Evolutionary conservation across 2,888 invertebrate genomes (phyloP).

Genomic region (Lomographa bimaculata): DNA sequence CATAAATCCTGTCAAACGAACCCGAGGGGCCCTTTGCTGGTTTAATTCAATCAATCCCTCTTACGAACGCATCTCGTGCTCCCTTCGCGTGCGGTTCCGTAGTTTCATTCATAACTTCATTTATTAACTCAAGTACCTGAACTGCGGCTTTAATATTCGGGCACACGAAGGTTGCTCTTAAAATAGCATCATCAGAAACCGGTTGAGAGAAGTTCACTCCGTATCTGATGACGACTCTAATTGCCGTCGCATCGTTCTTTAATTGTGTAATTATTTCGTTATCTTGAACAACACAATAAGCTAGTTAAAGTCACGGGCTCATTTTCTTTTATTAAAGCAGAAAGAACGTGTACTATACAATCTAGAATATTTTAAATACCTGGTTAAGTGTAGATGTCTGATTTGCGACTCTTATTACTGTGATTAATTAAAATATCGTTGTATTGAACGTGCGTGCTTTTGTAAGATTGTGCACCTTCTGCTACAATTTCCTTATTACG

Average conservation of each 20-base stretch:
- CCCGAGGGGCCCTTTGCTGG: conserved; percentile 60
- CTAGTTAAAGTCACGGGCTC: conserved; percentile 15
- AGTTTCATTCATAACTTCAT: conserved; percentile 34
- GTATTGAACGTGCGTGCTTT: too few species aligned
- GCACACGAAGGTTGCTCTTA: conserved; percentile 24
- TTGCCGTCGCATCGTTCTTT: conserved; percentile 31
- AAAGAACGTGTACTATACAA: conserved; percentile 1
- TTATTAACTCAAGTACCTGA: conserved; percentile 15
- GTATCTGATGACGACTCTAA: conserved; percentile 30
- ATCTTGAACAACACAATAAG: conserved; percentile 33
- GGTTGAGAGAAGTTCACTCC: conserved; percentile 27
- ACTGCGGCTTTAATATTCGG: conserved; percentile 5
- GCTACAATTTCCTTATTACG: conserved; percentile 39
- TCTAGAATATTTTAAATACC: conserved; percentile 6
- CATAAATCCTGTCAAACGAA: conserved; percentile 64
- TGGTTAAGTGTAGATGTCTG: too few species aligned
- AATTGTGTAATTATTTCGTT: conserved; percentile 35
- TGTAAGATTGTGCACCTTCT: conserved; percentile 3
- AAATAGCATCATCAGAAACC: conserved; percentile 32
- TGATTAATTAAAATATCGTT: too few species aligned
- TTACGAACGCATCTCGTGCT: conserved; percentile 34
- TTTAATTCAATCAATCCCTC: conserved; percentile 71
- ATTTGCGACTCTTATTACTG: too few species aligned
- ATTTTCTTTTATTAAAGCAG: conserved; percentile 11
- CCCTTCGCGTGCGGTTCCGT: conserved; percentile 28